These are phyloP conservation scores for Lordiphosa clarofinis DNA, from an alignment of 1,140 invertebrate species.

Conservation along the genomic window DNA sequence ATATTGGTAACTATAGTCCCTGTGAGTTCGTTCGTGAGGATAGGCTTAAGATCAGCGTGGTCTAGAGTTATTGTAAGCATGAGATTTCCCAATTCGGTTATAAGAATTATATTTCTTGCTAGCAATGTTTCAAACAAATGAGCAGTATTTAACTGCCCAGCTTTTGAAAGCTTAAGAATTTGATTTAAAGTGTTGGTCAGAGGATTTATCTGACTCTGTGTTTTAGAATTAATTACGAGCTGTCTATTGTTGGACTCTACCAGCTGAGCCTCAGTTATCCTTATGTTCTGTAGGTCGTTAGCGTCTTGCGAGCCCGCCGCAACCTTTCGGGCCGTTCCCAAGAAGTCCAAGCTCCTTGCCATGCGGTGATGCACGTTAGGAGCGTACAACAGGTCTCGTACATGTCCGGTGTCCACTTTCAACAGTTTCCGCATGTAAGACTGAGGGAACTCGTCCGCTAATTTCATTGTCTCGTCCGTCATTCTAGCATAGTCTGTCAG, in stretches of 20 bases:
- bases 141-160: too few relatives aligned
- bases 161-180: not conserved
- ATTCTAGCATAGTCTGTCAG: not conserved
- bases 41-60: not conserved
- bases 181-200: slow-evolving; percentile 1
- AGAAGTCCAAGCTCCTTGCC: slow-evolving; percentile 6
- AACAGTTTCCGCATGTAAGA: slow-evolving; percentile 1
- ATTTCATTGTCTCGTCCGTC: not conserved
- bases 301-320: slow-evolving; percentile 5
- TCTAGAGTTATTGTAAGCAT: slow-evolving; percentile 19
- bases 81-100: slow-evolving; percentile 5
- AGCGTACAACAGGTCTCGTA: slow-evolving; percentile 7
- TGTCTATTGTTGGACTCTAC: slow-evolving; percentile 16
- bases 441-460: not conserved
- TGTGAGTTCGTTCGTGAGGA: too few relatives aligned
- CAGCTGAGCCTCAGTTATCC: slow-evolving; percentile 2
- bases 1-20: too few relatives aligned
- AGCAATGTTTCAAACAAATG: not conserved
- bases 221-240: slow-evolving; percentile 2
- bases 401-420: slow-evolving; percentile 4
- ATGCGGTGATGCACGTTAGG: slow-evolving; percentile 6
- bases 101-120: slow-evolving; percentile 1
- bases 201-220: slow-evolving; percentile 7
- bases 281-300: slow-evolving; percentile 2
- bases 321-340: slow-evolving; percentile 13